A percentile compares a stretch with the other conserved stretches of the same genome.
These are phyloP conservation scores for Babyrousa celebensis DNA, from an alignment of 2,797 vertebrate genomes.

Conservation along the genomic window DNA sequence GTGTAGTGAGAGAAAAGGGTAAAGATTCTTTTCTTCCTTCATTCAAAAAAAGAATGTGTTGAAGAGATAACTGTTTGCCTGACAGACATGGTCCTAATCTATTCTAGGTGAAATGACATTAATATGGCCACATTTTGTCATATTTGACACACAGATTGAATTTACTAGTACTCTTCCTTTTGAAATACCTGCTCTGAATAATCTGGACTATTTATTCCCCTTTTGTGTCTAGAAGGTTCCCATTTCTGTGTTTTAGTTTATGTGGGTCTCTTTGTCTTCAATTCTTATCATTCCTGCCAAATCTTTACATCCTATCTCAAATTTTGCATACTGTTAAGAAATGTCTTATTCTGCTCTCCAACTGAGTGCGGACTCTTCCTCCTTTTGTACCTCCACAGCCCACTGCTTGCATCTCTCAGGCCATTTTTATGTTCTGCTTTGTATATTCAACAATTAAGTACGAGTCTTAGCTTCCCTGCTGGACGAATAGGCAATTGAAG, in stretches of 20 bases:
- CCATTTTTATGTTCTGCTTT: neutral
- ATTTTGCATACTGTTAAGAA: neutral
- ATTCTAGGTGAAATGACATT: neutral
- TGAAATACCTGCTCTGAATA: slow-evolving; percentile 50
- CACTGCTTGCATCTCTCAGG: neutral
- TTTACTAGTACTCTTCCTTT: slow-evolving; percentile 51
- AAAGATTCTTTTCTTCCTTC: slow-evolving; percentile 17
- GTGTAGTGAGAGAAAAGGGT: neutral
- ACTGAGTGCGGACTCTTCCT: neutral
- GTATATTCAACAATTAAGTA: neutral
- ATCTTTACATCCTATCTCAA: slow-evolving; percentile 35
- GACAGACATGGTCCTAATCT: neutral
- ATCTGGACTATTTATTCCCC: neutral
- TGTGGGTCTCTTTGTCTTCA: neutral
- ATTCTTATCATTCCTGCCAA: neutral
- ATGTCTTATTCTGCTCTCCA: neutral
- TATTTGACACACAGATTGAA: slow-evolving; percentile 54
- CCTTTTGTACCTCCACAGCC: neutral
- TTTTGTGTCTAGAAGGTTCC: slow-evolving; percentile 62
- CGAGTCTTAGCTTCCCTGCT: neutral
- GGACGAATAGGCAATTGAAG: neutral
- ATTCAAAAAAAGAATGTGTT: slow-evolving; percentile 33
- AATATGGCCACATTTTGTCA: neutral
- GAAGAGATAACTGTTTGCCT: neutral
- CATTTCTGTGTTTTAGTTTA: slow-evolving; percentile 60